Conservation (phyloP, 1,140 invertebrate species). For the Drosophila watanabei region DNA sequence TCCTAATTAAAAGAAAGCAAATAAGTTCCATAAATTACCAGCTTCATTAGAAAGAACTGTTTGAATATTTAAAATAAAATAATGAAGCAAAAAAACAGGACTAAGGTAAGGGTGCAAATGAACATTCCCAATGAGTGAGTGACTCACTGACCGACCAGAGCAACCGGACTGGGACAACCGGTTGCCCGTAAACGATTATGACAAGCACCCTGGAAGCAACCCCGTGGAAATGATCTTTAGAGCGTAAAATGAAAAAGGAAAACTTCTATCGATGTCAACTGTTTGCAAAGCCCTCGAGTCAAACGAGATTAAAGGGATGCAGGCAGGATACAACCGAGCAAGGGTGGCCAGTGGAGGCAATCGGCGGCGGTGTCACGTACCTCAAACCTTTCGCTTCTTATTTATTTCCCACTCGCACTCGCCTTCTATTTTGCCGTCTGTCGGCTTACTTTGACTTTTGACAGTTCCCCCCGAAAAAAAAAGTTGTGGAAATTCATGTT, state of each 20-base stretch:
- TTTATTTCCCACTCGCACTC: constrained; percentile 32
- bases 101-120: not conserved
- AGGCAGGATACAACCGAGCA: constrained; percentile 3
- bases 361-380: constrained; percentile 56
- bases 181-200: constrained; percentile 45
- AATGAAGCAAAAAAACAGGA: not conserved
- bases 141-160: constrained; percentile 14
- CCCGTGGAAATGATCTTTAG: constrained; percentile 51
- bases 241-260: constrained; percentile 36
- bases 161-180: constrained; percentile 54
- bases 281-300: constrained; percentile 63
- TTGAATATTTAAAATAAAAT: not conserved
- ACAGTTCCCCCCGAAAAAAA: constrained; percentile 60
- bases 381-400: constrained; percentile 42
- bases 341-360: constrained; percentile 17
- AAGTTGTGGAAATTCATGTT: constrained; percentile 71
- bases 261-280: constrained; percentile 68
- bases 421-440: constrained; percentile 51
- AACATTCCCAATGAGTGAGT: constrained; percentile 14
- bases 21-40: not conserved
- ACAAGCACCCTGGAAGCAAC: constrained; percentile 1
- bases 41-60: not conserved
- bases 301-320: constrained; percentile 72
- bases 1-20: no score
- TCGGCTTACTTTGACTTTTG: constrained; percentile 80